A percentile compares a stretch with the other conserved stretches of the same genome.
phyloP scores from a whole-genome alignment of 2,113 vertebrate genomes.

The Pterocles gutturalis region DNA sequence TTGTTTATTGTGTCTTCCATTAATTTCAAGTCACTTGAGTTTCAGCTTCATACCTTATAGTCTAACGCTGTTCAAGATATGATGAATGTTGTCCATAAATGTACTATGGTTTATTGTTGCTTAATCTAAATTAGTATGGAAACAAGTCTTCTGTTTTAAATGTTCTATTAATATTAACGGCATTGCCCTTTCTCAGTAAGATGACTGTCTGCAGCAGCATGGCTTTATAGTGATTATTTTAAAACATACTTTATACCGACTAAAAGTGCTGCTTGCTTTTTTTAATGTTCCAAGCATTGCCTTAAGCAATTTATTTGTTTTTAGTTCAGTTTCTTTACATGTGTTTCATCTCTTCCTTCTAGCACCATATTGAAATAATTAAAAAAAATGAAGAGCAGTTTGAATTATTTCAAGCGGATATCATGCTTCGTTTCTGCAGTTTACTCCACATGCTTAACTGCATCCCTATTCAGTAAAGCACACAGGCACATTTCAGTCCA shows the following conservation, averaged over 20 bases:
- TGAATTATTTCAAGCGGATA: background rate
- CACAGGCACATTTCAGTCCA: background rate
- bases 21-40: background rate
- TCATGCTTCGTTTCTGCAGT: background rate
- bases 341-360: background rate
- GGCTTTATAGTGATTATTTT: background rate
- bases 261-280: background rate
- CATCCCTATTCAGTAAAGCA: background rate
- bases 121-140: background rate
- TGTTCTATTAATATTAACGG: background rate
- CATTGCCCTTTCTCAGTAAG: background rate
- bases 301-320: background rate
- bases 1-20: background rate
- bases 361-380: background rate
- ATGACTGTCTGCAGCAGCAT: background rate
- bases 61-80: background rate
- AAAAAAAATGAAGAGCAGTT: background rate
- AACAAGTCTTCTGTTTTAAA: background rate
- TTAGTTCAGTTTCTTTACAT: background rate
- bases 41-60: background rate
- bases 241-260: background rate
- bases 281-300: background rate
- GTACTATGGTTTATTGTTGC: background rate
- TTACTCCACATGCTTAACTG: background rate
- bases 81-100: background rate